These are phyloP conservation scores for Sebastolobus alascanus DNA, from an alignment of 2,797 vertebrate genomes.

Conservation along the genomic window DNA sequence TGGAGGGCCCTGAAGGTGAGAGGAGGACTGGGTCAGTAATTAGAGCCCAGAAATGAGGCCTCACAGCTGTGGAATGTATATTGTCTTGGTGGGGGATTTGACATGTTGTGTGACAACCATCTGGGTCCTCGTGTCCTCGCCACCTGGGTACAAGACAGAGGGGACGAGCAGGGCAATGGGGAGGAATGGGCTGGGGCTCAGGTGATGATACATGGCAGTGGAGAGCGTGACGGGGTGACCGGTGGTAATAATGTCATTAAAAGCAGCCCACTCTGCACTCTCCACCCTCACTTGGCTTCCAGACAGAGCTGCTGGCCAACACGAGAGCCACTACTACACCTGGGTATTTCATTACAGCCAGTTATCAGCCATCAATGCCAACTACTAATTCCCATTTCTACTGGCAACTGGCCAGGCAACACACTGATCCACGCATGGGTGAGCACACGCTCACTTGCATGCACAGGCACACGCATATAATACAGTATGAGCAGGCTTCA, in stretches of 20 bases:
- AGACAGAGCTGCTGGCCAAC: constrained; percentile 48
- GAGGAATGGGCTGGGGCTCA: constrained; percentile 42
- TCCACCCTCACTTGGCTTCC: constrained; percentile 50
- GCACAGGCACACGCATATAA: constrained; percentile 15
- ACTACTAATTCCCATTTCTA: constrained; percentile 44
- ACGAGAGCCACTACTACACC: constrained; percentile 57
- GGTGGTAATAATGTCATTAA: constrained; percentile 67
- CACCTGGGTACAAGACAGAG: constrained; percentile 69
- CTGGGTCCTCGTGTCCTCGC: constrained; percentile 60
- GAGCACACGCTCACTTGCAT: constrained; percentile 28
- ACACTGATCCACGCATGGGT: constrained; percentile 16
- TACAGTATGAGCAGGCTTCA: constrained; percentile 8
- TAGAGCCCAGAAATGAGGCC: constrained; percentile 63
- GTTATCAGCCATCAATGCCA: constrained; percentile 62
- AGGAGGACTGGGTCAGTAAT: constrained; percentile 64
- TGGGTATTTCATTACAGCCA: constrained; percentile 70
- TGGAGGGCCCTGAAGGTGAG: constrained; percentile 88
- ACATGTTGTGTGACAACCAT: constrained; percentile 70
- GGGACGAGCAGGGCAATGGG: constrained; percentile 39
- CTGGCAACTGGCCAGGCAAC: constrained; percentile 38
- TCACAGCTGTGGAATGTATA: constrained; percentile 66
- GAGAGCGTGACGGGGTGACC: constrained; percentile 49
- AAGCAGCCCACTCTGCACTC: constrained; percentile 23
- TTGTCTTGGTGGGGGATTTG: constrained; percentile 58
- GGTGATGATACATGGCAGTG: constrained; percentile 56